These are phyloP conservation scores for Dipodomys merriami DNA, from an alignment of 2,113 vertebrate genomes.

Conservation along the genomic window DNA sequence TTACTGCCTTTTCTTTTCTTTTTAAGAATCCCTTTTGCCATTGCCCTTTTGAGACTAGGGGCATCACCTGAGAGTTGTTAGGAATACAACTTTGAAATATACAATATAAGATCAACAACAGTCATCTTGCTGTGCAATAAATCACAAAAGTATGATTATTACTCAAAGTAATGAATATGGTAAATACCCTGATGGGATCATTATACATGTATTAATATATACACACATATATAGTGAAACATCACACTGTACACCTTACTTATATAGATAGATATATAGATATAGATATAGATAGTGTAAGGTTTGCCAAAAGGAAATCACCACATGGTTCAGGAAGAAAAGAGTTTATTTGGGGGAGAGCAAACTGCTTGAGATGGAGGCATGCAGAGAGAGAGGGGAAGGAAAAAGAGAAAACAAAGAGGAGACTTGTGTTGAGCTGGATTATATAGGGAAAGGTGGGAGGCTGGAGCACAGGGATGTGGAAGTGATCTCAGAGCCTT, in stretches of 20 bases:
- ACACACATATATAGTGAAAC: not conserved
- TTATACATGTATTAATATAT: not conserved
- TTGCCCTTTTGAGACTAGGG: not conserved
- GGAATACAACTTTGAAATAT: not conserved
- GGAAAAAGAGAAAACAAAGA: no score
- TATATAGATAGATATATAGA: no score
- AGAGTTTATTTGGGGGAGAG: no score
- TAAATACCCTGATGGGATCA: not conserved
- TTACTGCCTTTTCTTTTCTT: conserved; percentile 4
- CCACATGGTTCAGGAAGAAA: no score
- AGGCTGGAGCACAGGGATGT: no score
- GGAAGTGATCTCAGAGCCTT: no score
- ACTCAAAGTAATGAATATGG: not conserved
- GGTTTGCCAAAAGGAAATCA: no score
- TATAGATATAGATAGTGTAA: no score
- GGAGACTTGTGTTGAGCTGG: no score
- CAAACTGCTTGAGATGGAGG: no score
- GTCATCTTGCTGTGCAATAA: not conserved
- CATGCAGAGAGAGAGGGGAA: no score
- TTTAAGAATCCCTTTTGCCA: not conserved
- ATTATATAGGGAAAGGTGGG: no score
- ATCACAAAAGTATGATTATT: not conserved
- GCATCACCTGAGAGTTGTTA: not conserved
- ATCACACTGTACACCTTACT: not conserved
- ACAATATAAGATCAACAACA: not conserved